Base-by-base conservation (phyloP, 2,888 invertebrate genomes). In the Ophioninae sp. region DNA sequence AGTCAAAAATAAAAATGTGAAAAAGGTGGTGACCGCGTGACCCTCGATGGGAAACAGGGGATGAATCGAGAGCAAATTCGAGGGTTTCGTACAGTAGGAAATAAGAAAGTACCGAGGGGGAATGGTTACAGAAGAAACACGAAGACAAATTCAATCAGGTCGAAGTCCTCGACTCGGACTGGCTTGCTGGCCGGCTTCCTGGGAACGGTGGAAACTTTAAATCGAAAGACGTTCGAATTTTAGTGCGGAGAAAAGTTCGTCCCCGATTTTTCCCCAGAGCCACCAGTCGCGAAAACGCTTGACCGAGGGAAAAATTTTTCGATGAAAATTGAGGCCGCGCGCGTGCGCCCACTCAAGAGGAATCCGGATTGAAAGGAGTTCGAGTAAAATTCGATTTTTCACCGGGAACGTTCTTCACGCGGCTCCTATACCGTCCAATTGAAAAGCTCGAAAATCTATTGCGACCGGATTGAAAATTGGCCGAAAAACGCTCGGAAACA, bases 111-210 rank as follows among this genome's bases (percentile, higher is more conserved):
- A 44, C 61, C n/a, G 44, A 56, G 22, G 23, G 58, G 75, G 63
- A 83, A 73, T 75, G 67, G 79, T 76, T 72, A 68, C 63, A 58
- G n/a, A 72, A 73, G 76, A 83, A 51, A 51, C 72, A 65, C 76
- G 78, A 83, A 85, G 83, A 84, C 72, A 75, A 81, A 85, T 85
- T 83, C 86, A 85, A 85, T 86, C 84, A 79, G 44, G 59, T 61
- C 30, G 67, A 44, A 83, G 86, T 85, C 83, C 74, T 77, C 81
- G 81, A 82, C 81, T 51, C 13, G 81, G 85, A 86, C 81, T 82
- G 76, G 51, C 75, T 64, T 51, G 74, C 81, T 82, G 76, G 51
- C 75, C 59, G 51, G 74, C 74, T 59, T 63, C 63, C 41, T 7
- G 77, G 17, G 30, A 44, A 72, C 63, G 64, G 37, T 56, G 51